Evolutionary conservation across 2,888 invertebrate genomes (phyloP).

Genomic region (Schizotus pectinicornis): DNA sequence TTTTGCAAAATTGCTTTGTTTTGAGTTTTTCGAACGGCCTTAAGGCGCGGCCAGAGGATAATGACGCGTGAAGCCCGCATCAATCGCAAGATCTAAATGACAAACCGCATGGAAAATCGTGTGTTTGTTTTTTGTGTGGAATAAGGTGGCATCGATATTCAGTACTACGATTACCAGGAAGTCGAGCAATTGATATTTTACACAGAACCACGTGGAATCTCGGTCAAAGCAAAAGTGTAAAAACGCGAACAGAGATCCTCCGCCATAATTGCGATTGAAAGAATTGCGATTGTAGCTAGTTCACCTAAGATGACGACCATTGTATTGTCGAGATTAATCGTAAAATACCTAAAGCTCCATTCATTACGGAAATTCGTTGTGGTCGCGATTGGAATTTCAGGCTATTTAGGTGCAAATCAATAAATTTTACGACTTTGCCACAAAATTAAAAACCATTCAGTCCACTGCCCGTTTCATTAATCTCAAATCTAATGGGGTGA

Average conservation of each 20-base stretch:
- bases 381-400: no score
- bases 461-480: no score
- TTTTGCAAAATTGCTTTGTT: no score
- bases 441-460: no score
- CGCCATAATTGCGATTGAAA: neutral
- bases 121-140: constrained; percentile 26
- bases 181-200: constrained; percentile 7
- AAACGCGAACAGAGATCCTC: constrained; percentile 1
- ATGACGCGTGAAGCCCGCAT: no score
- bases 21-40: no score
- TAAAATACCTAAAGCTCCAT: constrained; percentile 5
- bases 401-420: no score
- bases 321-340: constrained; percentile 7
- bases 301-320: neutral
- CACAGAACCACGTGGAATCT: constrained; percentile 5
- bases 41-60: no score
- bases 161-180: constrained; percentile 21
- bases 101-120: constrained; percentile 35
- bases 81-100: constrained; percentile 25
- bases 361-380: no score
- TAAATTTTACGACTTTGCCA: no score
- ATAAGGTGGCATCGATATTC: constrained; percentile 30
- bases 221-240: constrained; percentile 22
- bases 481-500: no score
- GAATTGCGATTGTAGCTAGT: neutral